Evolutionary conservation across 30 jellyfish, hydroid and myxozoan species (phyloP).

Genomic region (Turritopsis rubra): DNA sequence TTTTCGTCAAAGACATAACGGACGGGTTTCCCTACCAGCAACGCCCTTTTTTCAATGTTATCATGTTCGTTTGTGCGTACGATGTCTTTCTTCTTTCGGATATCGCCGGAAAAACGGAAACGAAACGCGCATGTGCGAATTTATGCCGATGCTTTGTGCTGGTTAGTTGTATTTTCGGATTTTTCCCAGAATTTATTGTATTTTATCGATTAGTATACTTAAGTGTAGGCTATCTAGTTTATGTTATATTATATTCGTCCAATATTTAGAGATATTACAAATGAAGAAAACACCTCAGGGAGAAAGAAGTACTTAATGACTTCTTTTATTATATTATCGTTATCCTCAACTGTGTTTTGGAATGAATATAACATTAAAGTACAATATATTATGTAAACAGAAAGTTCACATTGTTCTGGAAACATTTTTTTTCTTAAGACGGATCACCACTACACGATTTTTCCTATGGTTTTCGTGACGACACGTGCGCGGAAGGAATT

Average conservation of each 20-base stretch:
- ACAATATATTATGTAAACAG: too few relatives aligned
- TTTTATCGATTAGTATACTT: not conserved
- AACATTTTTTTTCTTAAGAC: too few relatives aligned
- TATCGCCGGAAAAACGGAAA: not conserved
- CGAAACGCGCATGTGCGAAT: not conserved
- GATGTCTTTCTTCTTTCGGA: not conserved
- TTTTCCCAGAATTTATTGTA: not conserved
- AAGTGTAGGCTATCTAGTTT: not conserved
- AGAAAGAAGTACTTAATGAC: too few relatives aligned
- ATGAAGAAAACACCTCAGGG: too few relatives aligned
- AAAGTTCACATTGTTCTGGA: too few relatives aligned
- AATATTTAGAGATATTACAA: too few relatives aligned
- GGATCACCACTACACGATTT: not conserved
- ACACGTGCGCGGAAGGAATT: not conserved
- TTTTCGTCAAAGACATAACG: slow-evolving; percentile 6
- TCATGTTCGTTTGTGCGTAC: not conserved
- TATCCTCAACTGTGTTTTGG: too few relatives aligned
- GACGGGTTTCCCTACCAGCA: not conserved
- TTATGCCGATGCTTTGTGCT: not conserved
- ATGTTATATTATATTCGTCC: not conserved
- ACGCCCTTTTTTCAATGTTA: not conserved
- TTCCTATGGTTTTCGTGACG: not conserved
- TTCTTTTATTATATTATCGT: too few relatives aligned
- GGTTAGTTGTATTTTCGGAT: not conserved
- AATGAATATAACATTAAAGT: too few relatives aligned